phyloP scores from a whole-genome alignment of 1,140 invertebrate species.

The Bemisia tabaci region DNA sequence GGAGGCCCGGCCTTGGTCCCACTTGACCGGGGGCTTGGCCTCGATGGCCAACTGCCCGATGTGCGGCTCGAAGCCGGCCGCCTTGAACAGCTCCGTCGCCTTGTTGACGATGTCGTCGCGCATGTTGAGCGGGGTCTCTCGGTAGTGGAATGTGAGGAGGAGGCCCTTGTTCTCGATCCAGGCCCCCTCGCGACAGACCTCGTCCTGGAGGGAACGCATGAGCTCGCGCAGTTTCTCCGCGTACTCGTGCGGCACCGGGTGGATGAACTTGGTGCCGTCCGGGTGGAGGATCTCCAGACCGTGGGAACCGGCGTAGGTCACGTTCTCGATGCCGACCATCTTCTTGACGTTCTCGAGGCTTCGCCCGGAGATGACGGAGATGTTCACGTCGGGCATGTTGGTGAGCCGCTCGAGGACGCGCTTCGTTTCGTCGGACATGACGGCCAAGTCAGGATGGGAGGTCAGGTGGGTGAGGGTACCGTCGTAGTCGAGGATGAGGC shows the following conservation, averaged over 20 bases:
- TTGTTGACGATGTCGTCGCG: conserved; percentile 48
- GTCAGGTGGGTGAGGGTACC: conserved; percentile 78
- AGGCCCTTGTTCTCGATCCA: conserved; percentile 89
- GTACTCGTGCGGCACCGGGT: conserved; percentile 75
- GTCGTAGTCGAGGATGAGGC: conserved; percentile 75
- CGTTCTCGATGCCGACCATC: conserved; percentile 80
- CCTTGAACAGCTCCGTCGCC: conserved; percentile 55
- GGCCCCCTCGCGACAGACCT: conserved; percentile 71
- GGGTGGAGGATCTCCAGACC: conserved; percentile 79
- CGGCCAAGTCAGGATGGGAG: conserved; percentile 74
- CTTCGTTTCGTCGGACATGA: conserved; percentile 68
- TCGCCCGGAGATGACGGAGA: conserved; percentile 73
- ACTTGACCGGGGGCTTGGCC: conserved; percentile 73
- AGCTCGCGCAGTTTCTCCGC: conserved; percentile 65
- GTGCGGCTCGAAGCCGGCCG: conserved; percentile 60
- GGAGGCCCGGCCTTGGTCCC: conserved; percentile 81
- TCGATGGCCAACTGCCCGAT: conserved; percentile 73
- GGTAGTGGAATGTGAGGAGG: conserved; percentile 73
- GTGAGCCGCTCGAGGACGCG: conserved; percentile 66
- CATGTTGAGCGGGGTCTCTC: conserved; percentile 56
- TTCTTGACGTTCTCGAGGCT: conserved; percentile 76
- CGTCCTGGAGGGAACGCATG: conserved; percentile 65
- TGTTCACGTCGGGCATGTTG: conserved; percentile 77
- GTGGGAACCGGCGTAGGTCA: conserved; percentile 83
- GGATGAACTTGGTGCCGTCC: conserved; percentile 77